Evolutionary conservation across 1,140 invertebrate genomes (phyloP).

Genomic region (Nasonia giraulti): DNA sequence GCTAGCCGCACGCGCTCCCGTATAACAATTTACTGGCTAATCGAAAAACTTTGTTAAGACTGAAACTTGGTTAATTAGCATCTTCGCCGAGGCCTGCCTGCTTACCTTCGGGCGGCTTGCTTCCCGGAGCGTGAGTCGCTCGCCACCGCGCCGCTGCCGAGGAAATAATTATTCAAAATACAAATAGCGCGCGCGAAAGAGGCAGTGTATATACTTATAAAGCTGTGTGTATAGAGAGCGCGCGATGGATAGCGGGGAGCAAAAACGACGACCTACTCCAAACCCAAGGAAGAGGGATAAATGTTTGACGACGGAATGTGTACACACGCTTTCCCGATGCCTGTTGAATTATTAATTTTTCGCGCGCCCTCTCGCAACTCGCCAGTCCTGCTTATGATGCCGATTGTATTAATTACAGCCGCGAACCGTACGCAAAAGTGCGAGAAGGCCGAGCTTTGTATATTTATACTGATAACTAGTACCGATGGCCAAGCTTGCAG

Average conservation of each 20-base stretch:
- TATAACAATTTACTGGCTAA: constrained; percentile 70
- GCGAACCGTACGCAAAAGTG: neutral
- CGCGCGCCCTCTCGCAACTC: neutral
- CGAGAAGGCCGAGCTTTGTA: neutral
- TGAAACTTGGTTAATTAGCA: constrained; percentile 71
- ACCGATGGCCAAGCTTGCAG: too few relatives aligned
- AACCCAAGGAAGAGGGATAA: constrained; percentile 34
- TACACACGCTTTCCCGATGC: constrained; percentile 6
- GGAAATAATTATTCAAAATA: constrained; percentile 53
- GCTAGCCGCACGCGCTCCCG: constrained; percentile 50
- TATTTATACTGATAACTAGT: neutral
- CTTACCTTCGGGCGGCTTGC: constrained; percentile 30
- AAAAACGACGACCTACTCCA: neutral
- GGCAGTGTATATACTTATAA: neutral
- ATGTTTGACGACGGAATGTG: constrained; percentile 33
- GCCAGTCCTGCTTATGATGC: neutral
- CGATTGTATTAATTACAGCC: constrained; percentile 29
- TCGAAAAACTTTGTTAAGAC: constrained; percentile 70
- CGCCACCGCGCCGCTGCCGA: neutral
- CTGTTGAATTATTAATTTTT: constrained; percentile 44
- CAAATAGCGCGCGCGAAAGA: constrained; percentile 35
- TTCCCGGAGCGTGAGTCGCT: neutral
- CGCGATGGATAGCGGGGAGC: neutral
- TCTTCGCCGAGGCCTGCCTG: constrained; percentile 57
- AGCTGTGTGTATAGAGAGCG: too few relatives aligned